phyloP scores from a whole-genome alignment of 2,888 invertebrate genomes.

The Doris montereyensis region DNA sequence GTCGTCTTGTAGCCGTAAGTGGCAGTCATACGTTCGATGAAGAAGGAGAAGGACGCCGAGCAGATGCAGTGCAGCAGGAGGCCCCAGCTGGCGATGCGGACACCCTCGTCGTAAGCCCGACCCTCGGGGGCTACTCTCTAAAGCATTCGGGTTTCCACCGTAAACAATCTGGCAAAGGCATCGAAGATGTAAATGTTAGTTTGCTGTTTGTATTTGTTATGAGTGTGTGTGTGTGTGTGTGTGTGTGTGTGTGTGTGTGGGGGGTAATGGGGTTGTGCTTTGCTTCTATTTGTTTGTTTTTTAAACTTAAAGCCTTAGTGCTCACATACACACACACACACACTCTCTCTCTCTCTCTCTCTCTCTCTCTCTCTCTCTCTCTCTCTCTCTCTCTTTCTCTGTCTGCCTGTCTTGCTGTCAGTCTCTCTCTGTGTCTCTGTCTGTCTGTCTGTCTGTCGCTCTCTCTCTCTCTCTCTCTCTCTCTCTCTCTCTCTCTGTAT shows the following conservation, averaged over 20 bases:
- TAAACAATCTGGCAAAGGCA: slow-evolving; percentile 78
- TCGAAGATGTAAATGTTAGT: neutral
- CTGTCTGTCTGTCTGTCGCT: too few relatives aligned
- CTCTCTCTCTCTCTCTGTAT: too few relatives aligned
- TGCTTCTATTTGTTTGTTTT: too few relatives aligned
- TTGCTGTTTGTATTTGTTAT: too few relatives aligned
- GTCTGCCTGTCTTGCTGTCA: too few relatives aligned
- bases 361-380: slow-evolving; percentile 5
- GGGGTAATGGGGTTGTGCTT: too few relatives aligned
- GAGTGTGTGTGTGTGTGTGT: too few relatives aligned
- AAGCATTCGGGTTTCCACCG: slow-evolving; percentile 82
- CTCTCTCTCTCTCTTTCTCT: neutral
- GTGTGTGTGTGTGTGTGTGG: too few relatives aligned
- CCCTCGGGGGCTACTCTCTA: slow-evolving; percentile 66
- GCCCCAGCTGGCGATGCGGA: slow-evolving; percentile 96
- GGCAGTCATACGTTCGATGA: slow-evolving; percentile 88
- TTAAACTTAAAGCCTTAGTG: too few relatives aligned
- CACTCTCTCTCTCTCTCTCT: neutral
- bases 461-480: too few relatives aligned
- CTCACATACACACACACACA: too few relatives aligned
- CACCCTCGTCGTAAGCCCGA: slow-evolving; percentile 86
- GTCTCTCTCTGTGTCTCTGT: too few relatives aligned
- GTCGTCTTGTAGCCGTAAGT: slow-evolving; percentile 74
- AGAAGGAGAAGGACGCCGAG: slow-evolving; percentile 80
- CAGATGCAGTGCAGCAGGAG: slow-evolving; percentile 92